phyloP scores from a whole-genome alignment of 2,113 vertebrate species.

The Chaetops frenatus region DNA sequence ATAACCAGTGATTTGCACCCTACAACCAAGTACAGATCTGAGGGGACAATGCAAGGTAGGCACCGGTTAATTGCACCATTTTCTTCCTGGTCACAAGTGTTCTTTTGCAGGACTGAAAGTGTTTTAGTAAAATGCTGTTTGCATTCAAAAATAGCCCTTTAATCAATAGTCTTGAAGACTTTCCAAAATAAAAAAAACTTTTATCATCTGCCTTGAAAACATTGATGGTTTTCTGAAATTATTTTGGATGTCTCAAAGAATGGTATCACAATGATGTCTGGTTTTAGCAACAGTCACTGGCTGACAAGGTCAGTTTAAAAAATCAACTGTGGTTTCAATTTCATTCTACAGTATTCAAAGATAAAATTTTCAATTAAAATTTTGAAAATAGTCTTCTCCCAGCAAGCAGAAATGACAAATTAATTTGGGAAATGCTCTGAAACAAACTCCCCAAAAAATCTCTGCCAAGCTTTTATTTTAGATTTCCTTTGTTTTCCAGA shows the following conservation, averaged over 20 bases:
- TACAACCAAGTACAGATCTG: neutral
- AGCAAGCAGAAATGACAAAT: neutral
- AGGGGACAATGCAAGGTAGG: neutral
- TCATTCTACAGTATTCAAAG: neutral
- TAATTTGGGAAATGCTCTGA: neutral
- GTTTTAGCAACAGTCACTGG: neutral
- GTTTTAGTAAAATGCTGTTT: neutral
- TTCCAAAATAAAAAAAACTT: neutral
- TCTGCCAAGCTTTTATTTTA: neutral
- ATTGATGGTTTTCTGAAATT: neutral
- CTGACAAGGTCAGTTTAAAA: neutral
- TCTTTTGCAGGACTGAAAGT: neutral
- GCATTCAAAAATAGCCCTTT: neutral
- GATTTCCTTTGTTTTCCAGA: constrained; percentile 18
- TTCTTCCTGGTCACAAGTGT: neutral
- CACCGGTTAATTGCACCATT: neutral
- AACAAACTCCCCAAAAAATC: neutral
- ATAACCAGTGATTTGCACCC: neutral
- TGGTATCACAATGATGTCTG: neutral
- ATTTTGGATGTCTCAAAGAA: neutral
- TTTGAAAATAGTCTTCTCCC: neutral
- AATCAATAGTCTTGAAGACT: neutral
- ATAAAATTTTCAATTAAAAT: neutral
- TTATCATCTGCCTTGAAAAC: neutral
- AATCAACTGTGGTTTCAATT: neutral